phyloP scores from a whole-genome alignment of 2,888 invertebrate genomes.

The Hydraecia micacea region DNA sequence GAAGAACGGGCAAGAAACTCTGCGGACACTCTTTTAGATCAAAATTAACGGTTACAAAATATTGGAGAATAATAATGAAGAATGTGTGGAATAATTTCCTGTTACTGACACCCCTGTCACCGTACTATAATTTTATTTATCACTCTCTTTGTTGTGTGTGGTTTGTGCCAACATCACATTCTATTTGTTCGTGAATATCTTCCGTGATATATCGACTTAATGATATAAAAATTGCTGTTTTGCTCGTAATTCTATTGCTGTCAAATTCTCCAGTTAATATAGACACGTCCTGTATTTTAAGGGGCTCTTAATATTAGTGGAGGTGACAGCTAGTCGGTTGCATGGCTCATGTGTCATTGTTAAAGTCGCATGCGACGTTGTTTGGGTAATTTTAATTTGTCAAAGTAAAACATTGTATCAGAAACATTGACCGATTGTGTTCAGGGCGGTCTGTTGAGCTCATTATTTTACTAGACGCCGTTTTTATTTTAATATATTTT shows the following conservation, averaged over 20 bases:
- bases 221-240: conserved; percentile 73
- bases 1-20: neutral
- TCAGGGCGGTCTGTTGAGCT: neutral
- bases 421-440: conserved; percentile 55
- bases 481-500: conserved; percentile 1
- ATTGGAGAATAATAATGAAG: conserved; percentile 5
- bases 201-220: conserved; percentile 71
- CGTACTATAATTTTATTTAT: conserved; percentile 78
- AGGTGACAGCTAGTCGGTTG: conserved; percentile 54
- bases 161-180: conserved; percentile 78
- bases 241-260: conserved; percentile 65
- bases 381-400: conserved; percentile 62
- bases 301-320: conserved; percentile 53
- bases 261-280: conserved; percentile 65
- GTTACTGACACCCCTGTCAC: conserved; percentile 62
- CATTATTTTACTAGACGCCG: conserved; percentile 19
- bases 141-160: conserved; percentile 78
- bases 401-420: conserved; percentile 49
- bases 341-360: conserved; percentile 59
- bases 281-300: conserved; percentile 53
- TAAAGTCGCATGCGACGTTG: conserved; percentile 41
- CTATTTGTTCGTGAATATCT: conserved; percentile 78
- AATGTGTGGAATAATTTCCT: conserved; percentile 25
- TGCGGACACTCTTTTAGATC: neutral
- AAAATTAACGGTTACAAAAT: neutral